Conservation (phyloP, 2,113 vertebrate genomes). For the Blennius ocellaris region DNA sequence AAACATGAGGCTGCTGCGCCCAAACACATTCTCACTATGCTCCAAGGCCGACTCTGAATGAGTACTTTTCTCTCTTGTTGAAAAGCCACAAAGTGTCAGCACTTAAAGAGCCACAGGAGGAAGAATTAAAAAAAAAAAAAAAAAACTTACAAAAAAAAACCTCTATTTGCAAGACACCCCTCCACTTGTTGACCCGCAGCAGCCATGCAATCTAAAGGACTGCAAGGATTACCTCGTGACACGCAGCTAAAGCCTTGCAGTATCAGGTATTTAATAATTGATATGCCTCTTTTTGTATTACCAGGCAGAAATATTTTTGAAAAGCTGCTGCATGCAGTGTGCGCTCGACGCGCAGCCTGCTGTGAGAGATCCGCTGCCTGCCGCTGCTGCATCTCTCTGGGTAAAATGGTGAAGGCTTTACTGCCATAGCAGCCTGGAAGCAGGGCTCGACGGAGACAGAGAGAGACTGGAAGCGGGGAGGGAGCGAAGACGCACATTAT, state of each 20-base stretch:
- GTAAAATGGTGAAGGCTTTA: constrained; percentile 26
- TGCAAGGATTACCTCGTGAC: constrained; percentile 38
- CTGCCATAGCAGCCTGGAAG: constrained; percentile 31
- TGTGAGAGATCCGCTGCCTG: constrained; percentile 12
- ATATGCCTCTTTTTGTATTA: constrained; percentile 68
- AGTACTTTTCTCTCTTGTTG: neutral
- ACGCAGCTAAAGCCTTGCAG: constrained; percentile 37
- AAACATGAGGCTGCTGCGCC: constrained; percentile 16
- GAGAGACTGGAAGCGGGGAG: constrained; percentile 27
- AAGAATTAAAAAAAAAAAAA: too few relatives aligned
- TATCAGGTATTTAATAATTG: constrained; percentile 61
- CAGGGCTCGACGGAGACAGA: constrained; percentile 33
- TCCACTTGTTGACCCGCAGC: constrained; percentile 56
- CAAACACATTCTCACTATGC: neutral
- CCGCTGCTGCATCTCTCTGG: constrained; percentile 40
- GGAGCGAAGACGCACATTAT: constrained; percentile 17
- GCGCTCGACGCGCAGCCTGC: constrained; percentile 16
- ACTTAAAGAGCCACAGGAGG: neutral
- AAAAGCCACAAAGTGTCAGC: constrained; percentile 15
- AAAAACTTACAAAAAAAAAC: constrained; percentile 3
- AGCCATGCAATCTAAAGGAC: constrained; percentile 11
- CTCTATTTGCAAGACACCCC: constrained; percentile 27
- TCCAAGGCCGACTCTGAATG: constrained; percentile 24
- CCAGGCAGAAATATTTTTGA: constrained; percentile 59
- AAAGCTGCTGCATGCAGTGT: constrained; percentile 49